Percentiles rank a stretch among this genome's conserved stretches.
These are phyloP conservation scores for Scaptomyza montana DNA, from an alignment of 1,140 invertebrate genomes.

Conservation along the genomic window DNA sequence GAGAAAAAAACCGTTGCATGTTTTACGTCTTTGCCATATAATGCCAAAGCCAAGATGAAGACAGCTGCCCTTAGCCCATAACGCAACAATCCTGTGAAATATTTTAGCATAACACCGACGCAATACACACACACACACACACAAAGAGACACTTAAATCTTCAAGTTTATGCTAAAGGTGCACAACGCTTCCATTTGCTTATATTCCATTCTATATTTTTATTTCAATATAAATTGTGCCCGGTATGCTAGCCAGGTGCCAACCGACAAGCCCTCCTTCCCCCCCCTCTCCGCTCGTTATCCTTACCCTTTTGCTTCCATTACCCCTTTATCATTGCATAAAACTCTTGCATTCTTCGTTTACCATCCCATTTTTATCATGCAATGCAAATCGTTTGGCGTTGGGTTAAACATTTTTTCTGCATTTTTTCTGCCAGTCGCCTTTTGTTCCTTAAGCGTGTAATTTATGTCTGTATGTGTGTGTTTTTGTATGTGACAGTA, in stretches of 20 bases:
- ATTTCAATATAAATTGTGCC: constrained; percentile 72
- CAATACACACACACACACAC: constrained; percentile 11
- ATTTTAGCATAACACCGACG: constrained; percentile 60
- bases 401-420: constrained; percentile 62
- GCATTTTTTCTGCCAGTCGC: constrained; percentile 58
- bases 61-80: constrained; percentile 46
- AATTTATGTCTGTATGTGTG: constrained; percentile 65
- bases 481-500: constrained; percentile 38
- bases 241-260: constrained; percentile 15
- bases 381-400: constrained; percentile 73
- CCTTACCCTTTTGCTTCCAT: neutral
- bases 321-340: constrained; percentile 1
- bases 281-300: too few species aligned
- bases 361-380: constrained; percentile 52
- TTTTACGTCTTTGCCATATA: constrained; percentile 55
- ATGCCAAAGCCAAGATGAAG: constrained; percentile 38
- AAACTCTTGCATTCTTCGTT: constrained; percentile 24
- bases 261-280: neutral
- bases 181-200: constrained; percentile 56
- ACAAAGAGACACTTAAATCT: constrained; percentile 47
- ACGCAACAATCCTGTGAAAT: constrained; percentile 26
- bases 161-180: constrained; percentile 69
- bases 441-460: constrained; percentile 76
- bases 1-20: constrained; percentile 51
- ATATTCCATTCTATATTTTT: constrained; percentile 66